Evolutionary conservation across 2,113 vertebrate species (phyloP).

Genomic region (Psephotus haematonotus): DNA sequence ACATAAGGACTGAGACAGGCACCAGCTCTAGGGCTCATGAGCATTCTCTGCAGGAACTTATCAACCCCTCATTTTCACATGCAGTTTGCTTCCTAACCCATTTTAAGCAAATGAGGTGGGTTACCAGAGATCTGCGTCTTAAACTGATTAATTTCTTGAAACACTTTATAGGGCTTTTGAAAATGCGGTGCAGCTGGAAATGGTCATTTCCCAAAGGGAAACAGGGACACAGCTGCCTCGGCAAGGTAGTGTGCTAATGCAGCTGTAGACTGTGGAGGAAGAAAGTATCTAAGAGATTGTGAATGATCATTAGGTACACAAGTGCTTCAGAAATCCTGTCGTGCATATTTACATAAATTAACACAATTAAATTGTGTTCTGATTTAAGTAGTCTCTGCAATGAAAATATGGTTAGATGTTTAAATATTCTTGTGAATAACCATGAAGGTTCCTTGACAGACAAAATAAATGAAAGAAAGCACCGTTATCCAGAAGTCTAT

Average conservation of each 20-base stretch:
- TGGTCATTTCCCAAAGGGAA: not conserved
- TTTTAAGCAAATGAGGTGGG: not conserved
- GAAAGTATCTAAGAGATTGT: not conserved
- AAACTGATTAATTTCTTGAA: rapidly evolving
- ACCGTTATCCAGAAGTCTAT: not conserved
- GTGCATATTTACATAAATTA: not conserved
- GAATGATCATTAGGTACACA: not conserved
- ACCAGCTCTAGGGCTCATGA: not conserved
- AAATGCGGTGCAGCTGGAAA: not conserved
- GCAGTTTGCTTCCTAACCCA: not conserved
- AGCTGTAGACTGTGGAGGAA: not conserved
- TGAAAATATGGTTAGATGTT: not conserved
- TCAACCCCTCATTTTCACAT: not conserved
- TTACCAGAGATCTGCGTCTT: not conserved
- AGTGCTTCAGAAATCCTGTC: not conserved
- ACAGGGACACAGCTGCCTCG: rapidly evolving
- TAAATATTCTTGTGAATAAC: not conserved
- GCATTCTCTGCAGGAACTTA: not conserved
- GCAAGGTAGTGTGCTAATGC: not conserved
- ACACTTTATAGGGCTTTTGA: not conserved
- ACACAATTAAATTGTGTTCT: not conserved
- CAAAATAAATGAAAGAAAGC: not conserved
- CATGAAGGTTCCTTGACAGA: not conserved
- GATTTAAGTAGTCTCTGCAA: not conserved
- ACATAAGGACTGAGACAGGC: not conserved